Base-by-base conservation (phyloP, 2,888 invertebrate genomes). In the Coelogynopora nodosa region DNA sequence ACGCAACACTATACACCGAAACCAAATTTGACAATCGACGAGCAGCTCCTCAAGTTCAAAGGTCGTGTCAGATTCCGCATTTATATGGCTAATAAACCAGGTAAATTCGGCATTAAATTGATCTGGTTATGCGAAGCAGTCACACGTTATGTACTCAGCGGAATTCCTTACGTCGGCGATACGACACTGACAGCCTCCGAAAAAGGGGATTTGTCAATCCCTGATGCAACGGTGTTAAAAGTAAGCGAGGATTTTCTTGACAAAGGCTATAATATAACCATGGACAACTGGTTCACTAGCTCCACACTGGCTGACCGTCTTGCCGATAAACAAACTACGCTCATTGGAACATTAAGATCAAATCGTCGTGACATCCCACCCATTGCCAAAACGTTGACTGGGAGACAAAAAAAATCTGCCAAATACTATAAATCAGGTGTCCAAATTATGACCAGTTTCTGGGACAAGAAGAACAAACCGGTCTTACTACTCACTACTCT, bases 401-500 rank as follows among this genome's bases (percentile, higher is more conserved):
- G 49, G 18, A 18, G 18, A 5, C 18, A n/a, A n/a, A 49, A 49
- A 49, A 49, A 49, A 49, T 49, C 18, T 49, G 49, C 49, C 49
- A 49, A 49, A 49, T 49, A 49, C 49, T n/a, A n/a, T 49, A 49
- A 49, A 49, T 49, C 49, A 49, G 49, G 49, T 49, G 49, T 13
- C 49, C 18, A 49, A 49, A 49, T 49, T 49, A 49, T 49, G 5
- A 49, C 49, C 49, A 49, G 49, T 49, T 49, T 49, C 49, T 49
- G 18, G 49, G 49, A 49, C 10, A 23, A 74, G 27, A 23, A 74
- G 23, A 10, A 26, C 18, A n/a, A 5, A 49, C 49, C 49, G 49
- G 49, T 74, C 27, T 23, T 74, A 74, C 74, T 74, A 23, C 74
- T 74, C 23, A 74, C 74, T 74, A 74, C 74, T 74, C 74, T 74